These are phyloP conservation scores for Ellobium chinense DNA, from an alignment of 2,888 invertebrate species.

Conservation along the genomic window DNA sequence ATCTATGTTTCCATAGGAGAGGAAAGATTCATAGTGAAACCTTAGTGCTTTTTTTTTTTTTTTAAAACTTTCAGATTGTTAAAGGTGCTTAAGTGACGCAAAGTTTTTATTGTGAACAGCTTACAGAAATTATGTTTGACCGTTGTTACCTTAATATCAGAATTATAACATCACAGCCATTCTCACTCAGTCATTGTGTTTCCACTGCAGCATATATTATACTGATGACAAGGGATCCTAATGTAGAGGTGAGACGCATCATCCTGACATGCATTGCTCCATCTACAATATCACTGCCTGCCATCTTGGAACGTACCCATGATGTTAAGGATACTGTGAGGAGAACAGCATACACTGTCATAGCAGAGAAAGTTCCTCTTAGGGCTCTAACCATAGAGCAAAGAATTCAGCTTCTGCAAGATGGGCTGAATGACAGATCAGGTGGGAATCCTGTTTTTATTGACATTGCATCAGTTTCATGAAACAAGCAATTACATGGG, in stretches of 20 bases:
- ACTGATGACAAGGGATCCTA: conserved; percentile 83
- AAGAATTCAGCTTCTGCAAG: conserved; percentile 83
- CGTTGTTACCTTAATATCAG: too few relatives aligned
- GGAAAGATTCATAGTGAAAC: too few relatives aligned
- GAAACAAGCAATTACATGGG: too few relatives aligned
- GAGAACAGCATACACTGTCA: conserved; percentile 81
- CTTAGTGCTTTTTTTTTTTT: too few relatives aligned
- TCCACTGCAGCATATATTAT: conserved; percentile 74
- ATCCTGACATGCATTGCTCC: conserved; percentile 88
- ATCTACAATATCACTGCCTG: conserved; percentile 85
- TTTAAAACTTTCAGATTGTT: too few relatives aligned
- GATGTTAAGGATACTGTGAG: conserved; percentile 90
- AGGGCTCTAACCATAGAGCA: conserved; percentile 84
- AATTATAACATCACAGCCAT: too few relatives aligned
- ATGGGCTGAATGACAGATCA: conserved; percentile 84
- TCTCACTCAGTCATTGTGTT: too few relatives aligned
- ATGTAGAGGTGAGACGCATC: conserved; percentile 85
- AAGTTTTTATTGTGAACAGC: too few relatives aligned
- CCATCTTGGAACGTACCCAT: conserved; percentile 86
- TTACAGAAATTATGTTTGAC: too few relatives aligned
- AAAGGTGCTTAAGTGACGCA: too few relatives aligned
- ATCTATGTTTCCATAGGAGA: too few relatives aligned
- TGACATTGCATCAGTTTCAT: not conserved
- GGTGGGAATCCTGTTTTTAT: conserved; percentile 73
- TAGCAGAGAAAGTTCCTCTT: conserved; percentile 82